Base-by-base conservation (phyloP, 2,888 invertebrate species). In the Melanotus villosus region DNA sequence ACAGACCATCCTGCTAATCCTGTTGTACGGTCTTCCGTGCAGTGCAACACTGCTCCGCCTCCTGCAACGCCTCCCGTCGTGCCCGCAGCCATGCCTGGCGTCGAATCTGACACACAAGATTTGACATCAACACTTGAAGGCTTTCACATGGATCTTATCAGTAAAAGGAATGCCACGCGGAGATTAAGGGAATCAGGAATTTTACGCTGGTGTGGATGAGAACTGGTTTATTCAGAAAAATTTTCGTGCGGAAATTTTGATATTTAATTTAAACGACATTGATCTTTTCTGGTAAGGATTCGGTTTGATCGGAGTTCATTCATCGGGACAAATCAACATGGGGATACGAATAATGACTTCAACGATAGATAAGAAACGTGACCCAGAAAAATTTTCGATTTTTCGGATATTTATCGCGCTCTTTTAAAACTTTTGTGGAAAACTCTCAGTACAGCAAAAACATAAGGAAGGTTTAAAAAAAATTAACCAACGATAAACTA, bases 41-140 rank as follows among this genome's bases (percentile, higher is more conserved):
- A 91, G 77, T 90, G 88, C 82, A 91, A 86, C 82, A 90, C 86
- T 77, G 90, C 86, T 63, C 86, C 85, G 77, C 86, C 86, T 78
- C 84, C 84, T 76, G 85, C 75, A 82, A 87, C 89, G 86, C 89
- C 90, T 85, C 89, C 88, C 85, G 90, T 86, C 88, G 89, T 89
- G 88, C 88, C 88, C 86, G 90, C 89, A 84, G 89, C 88, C 85
- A 89, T 89, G 87, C 88, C 87, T 86, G 87, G 83, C 78, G 79
- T 76, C 80, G 82, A 80, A 84, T 84, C 84, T 86, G 84, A 73
- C 70, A 71, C 57, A 72, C 68, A 72, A 65, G 62, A 70, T 68
- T 70, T 73, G 64, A 71, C 67, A 71, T 71, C 68, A 71, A 56
- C 69, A 69, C 60, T 36, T 47, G 62, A 34, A 34, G 36, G 43